Conservation (phyloP, 2,888 invertebrate genomes). For the Arrhopalites spinosus region DNA sequence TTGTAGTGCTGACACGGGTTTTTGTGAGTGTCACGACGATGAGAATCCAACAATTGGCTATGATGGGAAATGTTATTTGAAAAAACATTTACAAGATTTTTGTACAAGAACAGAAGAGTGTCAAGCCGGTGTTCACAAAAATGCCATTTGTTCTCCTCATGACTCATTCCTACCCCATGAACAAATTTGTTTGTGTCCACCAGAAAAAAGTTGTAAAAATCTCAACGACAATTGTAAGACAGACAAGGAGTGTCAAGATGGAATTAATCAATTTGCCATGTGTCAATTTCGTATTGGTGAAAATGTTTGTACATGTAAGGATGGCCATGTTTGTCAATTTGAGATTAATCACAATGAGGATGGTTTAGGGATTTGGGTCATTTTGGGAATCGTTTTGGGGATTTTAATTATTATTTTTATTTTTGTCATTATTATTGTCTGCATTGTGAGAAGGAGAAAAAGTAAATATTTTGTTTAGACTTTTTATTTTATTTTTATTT, state of each 20-base stretch:
- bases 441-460: constrained; percentile 5
- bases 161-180: constrained; percentile 7
- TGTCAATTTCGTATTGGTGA: neutral
- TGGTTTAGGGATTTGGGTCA: neutral
- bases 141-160: constrained; percentile 43
- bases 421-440: neutral
- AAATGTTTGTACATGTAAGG: constrained; percentile 4
- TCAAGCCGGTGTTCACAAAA: constrained; percentile 14
- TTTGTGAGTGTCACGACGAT: constrained; percentile 9
- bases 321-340: neutral
- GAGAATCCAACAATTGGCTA: neutral
- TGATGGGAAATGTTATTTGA: constrained; percentile 17
- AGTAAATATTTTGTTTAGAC: constrained; percentile 8
- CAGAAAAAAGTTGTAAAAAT: constrained; percentile 5
- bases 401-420: neutral
- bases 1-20: constrained; percentile 1
- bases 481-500: neutral
- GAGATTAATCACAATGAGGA: neutral
- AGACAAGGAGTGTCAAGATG: constrained; percentile 2
- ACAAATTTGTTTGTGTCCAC: constrained; percentile 4
- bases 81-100: neutral
- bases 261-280: neutral
- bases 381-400: constrained; percentile 6
- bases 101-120: constrained; percentile 24
- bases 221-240: constrained; percentile 9